Evolutionary conservation across 2,113 vertebrate species (phyloP).

Genomic region (Axis porcinus): DNA sequence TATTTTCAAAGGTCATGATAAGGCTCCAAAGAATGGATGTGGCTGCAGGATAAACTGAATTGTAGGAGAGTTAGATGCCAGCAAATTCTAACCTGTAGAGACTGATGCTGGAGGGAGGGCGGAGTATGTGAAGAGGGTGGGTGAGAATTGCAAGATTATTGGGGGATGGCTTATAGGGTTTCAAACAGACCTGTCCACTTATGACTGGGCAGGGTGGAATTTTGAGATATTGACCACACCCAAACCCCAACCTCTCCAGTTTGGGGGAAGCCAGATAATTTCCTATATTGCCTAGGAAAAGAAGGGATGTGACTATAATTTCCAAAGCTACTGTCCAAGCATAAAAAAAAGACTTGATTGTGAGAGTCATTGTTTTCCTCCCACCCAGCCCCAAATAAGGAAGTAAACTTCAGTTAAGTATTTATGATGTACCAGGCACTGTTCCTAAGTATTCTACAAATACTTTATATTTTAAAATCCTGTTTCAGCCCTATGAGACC

Average conservation of each 20-base stretch:
- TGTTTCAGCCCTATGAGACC: not conserved
- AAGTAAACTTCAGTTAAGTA: not conserved
- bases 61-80: not conserved
- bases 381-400: not conserved
- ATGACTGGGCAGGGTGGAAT: not conserved
- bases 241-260: not conserved
- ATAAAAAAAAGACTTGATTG: not conserved
- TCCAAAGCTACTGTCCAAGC: not conserved
- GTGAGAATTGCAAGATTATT: no score
- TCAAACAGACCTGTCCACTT: not conserved
- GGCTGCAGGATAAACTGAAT: not conserved
- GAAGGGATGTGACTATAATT: not conserved
- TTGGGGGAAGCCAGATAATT: not conserved
- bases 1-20: not conserved
- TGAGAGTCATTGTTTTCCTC: not conserved
- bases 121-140: rapidly evolving
- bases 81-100: not conserved
- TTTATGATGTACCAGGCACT: not conserved
- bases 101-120: not conserved
- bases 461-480: not conserved
- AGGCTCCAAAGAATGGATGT: not conserved
- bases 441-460: not conserved
- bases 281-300: not conserved
- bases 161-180: not conserved
- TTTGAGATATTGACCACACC: not conserved